Conservation (phyloP, 1,140 invertebrate genomes). For the Mycetomoellerius zeteki region DNA sequence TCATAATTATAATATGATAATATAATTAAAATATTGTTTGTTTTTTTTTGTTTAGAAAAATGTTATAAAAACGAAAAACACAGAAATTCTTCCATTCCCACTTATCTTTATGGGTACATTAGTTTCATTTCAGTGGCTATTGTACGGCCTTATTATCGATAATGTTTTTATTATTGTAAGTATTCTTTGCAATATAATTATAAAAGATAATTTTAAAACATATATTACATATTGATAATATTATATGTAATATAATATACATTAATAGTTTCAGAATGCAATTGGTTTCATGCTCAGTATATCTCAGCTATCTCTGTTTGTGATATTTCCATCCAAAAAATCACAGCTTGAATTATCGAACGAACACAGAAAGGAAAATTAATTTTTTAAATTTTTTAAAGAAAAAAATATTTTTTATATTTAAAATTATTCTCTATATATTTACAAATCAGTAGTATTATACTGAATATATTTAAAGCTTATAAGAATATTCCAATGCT, state of each 20-base stretch:
- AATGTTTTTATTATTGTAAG: conserved; percentile 93
- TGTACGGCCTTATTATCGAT: conserved; percentile 92
- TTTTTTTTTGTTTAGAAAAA: conserved; percentile 87
- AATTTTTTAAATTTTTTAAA: background rate
- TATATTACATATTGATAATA: conserved; percentile 30
- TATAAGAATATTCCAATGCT: background rate
- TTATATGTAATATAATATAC: conserved; percentile 1
- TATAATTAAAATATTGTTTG: conserved; percentile 18
- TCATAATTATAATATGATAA: background rate
- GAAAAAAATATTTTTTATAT: background rate
- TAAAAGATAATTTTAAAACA: conserved; percentile 1
- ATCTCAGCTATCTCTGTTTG: conserved; percentile 90
- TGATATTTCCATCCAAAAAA: conserved; percentile 89
- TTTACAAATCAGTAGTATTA: background rate
- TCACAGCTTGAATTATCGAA: background rate
- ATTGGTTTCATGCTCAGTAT: conserved; percentile 88
- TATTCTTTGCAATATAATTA: conserved; percentile 77
- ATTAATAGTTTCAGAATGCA: conserved; percentile 89
- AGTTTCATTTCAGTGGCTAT: conserved; percentile 93
- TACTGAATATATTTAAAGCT: background rate
- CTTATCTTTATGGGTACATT: conserved; percentile 93
- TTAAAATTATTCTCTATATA: background rate
- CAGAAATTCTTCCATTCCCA: conserved; percentile 93
- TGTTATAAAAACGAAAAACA: conserved; percentile 92
- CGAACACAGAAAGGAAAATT: conserved; percentile 6